These are phyloP conservation scores for Hippocampus mohnikei DNA, from an alignment of 2,113 vertebrate genomes.

Conservation along the genomic window DNA sequence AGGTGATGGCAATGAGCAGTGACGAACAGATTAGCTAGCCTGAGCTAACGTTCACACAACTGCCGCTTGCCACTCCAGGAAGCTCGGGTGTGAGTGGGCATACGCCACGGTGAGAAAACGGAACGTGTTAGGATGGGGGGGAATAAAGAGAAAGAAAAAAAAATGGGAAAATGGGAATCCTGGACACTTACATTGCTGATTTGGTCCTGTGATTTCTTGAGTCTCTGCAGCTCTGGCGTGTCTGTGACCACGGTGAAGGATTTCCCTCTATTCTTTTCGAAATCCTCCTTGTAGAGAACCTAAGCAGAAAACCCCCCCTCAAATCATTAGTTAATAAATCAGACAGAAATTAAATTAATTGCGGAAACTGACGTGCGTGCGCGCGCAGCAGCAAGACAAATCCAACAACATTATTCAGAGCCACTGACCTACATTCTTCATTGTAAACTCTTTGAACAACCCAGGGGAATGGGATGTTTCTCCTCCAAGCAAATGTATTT, in stretches of 20 bases:
- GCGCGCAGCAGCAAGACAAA: constrained; percentile 13
- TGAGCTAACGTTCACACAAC: too few species aligned
- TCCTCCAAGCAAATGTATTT: not conserved
- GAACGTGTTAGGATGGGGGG: too few species aligned
- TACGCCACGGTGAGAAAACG: too few species aligned
- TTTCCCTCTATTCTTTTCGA: constrained; percentile 96
- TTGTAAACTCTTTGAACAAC: not conserved
- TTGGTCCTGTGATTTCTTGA: constrained; percentile 93
- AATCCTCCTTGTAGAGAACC: constrained; percentile 96
- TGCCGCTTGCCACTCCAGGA: too few species aligned
- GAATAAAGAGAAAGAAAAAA: too few species aligned
- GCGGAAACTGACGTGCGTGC: not conserved
- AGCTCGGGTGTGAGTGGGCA: too few species aligned
- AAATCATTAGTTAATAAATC: not conserved
- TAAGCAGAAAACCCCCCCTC: constrained; percentile 45
- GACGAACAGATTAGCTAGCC: too few species aligned
- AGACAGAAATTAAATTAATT: not conserved
- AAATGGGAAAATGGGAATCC: too few species aligned
- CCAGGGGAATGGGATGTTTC: not conserved
- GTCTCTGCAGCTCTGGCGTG: constrained; percentile 91
- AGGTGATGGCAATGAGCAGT: too few species aligned
- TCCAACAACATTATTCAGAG: constrained; percentile 27
- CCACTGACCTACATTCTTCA: constrained; percentile 27
- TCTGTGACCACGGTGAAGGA: constrained; percentile 91
- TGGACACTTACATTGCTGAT: constrained; percentile 89